phyloP scores from a whole-genome alignment of 2,797 vertebrate genomes.

The Hozukius guyotensis region DNA sequence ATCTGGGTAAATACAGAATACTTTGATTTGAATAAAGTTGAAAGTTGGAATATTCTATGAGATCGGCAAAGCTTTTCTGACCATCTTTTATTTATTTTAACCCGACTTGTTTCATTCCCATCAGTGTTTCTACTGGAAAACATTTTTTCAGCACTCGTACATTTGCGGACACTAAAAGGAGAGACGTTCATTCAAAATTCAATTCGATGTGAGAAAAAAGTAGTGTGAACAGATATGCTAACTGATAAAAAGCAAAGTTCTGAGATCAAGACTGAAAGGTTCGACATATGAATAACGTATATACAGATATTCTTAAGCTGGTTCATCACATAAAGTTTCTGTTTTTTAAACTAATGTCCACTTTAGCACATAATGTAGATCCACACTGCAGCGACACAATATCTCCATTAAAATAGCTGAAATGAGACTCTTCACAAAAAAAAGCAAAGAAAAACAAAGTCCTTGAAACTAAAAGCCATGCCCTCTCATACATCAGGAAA shows the following conservation, averaged over 20 bases:
- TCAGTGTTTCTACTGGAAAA: constrained; percentile 41
- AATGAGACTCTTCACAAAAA: neutral
- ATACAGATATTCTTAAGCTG: neutral
- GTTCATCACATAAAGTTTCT: neutral
- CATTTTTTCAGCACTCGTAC: constrained; percentile 22
- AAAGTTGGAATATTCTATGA: constrained; percentile 40
- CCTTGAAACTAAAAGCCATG: constrained; percentile 42
- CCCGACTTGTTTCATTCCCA: constrained; percentile 7
- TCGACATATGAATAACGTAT: neutral
- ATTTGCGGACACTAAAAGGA: constrained; percentile 13
- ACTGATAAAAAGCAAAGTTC: constrained; percentile 2
- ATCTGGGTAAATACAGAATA: constrained; percentile 16
- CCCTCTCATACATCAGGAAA: constrained; percentile 30
- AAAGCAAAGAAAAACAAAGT: constrained; percentile 31
- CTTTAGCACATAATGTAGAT: neutral
- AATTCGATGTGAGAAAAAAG: constrained; percentile 12
- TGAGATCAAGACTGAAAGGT: neutral
- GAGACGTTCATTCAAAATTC: constrained; percentile 36
- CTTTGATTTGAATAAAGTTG: constrained; percentile 24
- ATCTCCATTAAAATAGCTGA: neutral
- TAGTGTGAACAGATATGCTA: neutral
- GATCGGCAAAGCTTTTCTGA: constrained; percentile 3
- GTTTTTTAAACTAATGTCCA: neutral
- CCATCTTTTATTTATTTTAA: constrained; percentile 54
- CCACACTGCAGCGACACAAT: neutral